Percentiles rank a stretch among this genome's conserved stretches.
Conservation (phyloP, 2,113 vertebrate genomes). For the Hemichromis elongatus region DNA sequence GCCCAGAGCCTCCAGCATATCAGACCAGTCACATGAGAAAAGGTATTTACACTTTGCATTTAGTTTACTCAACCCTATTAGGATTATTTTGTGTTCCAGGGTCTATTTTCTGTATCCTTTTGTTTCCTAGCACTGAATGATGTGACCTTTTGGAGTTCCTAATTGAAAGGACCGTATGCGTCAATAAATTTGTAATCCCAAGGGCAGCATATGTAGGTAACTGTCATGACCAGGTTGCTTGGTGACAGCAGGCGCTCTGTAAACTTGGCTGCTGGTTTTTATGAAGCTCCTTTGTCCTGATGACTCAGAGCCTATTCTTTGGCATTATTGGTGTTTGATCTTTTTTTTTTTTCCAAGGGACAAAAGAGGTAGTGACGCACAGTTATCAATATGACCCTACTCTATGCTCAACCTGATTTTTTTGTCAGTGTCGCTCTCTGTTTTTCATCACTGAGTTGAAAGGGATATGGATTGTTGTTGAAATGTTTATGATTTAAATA, state of each 20-base stretch:
- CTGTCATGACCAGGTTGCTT: slow-evolving; percentile 28
- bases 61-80: neutral
- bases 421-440: neutral
- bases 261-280: slow-evolving; percentile 6
- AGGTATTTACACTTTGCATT: slow-evolving; percentile 73
- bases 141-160: neutral
- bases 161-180: neutral
- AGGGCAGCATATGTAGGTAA: neutral
- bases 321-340: neutral
- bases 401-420: neutral
- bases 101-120: neutral
- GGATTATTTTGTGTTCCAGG: neutral
- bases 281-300: neutral
- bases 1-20: slow-evolving; percentile 72
- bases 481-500: neutral
- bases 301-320: neutral
- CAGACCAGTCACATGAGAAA: slow-evolving; percentile 78
- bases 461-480: neutral
- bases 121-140: neutral
- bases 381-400: neutral
- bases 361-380: neutral
- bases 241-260: neutral
- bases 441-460: neutral
- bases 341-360: neutral
- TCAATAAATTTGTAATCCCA: neutral